Evolutionary conservation across 1,140 invertebrate genomes (phyloP), one percentile per base, ranked within the genome.

Genomic region (Oppia nitens): DNA sequence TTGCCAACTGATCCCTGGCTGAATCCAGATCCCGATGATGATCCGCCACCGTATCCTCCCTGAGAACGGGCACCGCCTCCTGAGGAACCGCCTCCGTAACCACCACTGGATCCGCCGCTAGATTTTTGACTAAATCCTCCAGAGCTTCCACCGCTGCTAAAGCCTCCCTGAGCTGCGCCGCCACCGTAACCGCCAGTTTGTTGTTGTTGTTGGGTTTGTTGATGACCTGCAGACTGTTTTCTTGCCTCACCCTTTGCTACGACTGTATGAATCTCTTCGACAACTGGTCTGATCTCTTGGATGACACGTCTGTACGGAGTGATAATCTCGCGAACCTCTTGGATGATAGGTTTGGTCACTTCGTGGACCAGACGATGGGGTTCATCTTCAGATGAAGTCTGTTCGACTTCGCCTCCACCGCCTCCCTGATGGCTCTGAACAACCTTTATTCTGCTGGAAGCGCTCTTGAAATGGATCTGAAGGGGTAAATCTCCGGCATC

Each of bases 251-350:
- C 48, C 21, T 11, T 1, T 47, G 40, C 29, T 32, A 32, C 55
- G 26, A 47, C 20, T 14, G 58, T 59, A 20, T n/a, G 24, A 40
- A 59, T 28, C 26, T 59, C 57, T 29, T 59, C 58, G 6, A 23
- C 55, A 11, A 59, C 58, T 60, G 58, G 58, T 25, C 21, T n/a
- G 20, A 59, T 47, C 20, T 55, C 58, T 24, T 60, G 58, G 24
- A 56, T 54, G 17, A 60, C 56, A 24, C 58, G 58, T 53, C 58
- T 55, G 24, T 56, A 60, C 2, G 58, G 58, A 23, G 58, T 60
- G 25, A 60, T 60, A 27, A 60, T 57, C 25, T 60, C 58, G 14
- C 58, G 6, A 1, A 60, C 25, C n/a, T 47, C 57, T 40, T 60
- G 58, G 12, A 60, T 54, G 57, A 60, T 59, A n/a, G 48, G 29